Percentiles rank a stretch among this genome's conserved stretches.
Evolutionary conservation across 2,888 invertebrate genomes (phyloP).

Genomic region (Mythimna impura): DNA sequence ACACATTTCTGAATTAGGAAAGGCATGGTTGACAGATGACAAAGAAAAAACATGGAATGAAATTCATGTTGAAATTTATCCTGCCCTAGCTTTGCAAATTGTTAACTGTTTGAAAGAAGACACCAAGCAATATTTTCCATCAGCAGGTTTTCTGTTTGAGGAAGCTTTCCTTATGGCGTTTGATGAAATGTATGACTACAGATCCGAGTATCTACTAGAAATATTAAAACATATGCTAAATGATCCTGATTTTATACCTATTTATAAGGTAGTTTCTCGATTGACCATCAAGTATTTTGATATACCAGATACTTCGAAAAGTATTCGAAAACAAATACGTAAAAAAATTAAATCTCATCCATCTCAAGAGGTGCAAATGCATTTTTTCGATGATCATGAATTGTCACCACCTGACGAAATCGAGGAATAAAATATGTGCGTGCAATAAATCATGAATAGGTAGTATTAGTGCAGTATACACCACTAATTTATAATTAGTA

Average conservation of each 20-base stretch:
- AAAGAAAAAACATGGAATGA: conserved; percentile 47
- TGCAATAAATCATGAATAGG: too few relatives aligned
- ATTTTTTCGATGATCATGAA: conserved; percentile 53
- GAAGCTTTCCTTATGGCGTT: conserved; percentile 68
- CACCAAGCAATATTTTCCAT: conserved; percentile 48
- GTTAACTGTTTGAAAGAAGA: conserved; percentile 63
- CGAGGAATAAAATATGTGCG: background rate
- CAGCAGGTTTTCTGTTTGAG: conserved; percentile 55
- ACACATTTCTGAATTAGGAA: conserved; percentile 23
- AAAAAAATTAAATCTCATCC: conserved; percentile 57
- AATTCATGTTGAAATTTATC: conserved; percentile 54
- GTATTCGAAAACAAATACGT: conserved; percentile 12
- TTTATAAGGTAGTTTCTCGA: conserved; percentile 26
- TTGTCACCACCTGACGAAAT: conserved; percentile 2
- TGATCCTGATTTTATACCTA: conserved; percentile 25
- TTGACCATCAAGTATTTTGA: background rate
- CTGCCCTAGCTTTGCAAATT: conserved; percentile 54
- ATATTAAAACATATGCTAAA: conserved; percentile 22
- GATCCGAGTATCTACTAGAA: conserved; percentile 1
- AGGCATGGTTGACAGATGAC: conserved; percentile 7
- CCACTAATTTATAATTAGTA: too few relatives aligned
- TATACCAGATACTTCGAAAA: background rate
- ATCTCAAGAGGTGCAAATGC: conserved; percentile 61
- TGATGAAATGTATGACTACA: conserved; percentile 13
- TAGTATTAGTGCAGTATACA: too few relatives aligned